Percentiles rank a stretch among this genome's conserved stretches.
Evolutionary conservation across 2,113 vertebrate genomes (phyloP).

Genomic region (Panthera tigris): DNA sequence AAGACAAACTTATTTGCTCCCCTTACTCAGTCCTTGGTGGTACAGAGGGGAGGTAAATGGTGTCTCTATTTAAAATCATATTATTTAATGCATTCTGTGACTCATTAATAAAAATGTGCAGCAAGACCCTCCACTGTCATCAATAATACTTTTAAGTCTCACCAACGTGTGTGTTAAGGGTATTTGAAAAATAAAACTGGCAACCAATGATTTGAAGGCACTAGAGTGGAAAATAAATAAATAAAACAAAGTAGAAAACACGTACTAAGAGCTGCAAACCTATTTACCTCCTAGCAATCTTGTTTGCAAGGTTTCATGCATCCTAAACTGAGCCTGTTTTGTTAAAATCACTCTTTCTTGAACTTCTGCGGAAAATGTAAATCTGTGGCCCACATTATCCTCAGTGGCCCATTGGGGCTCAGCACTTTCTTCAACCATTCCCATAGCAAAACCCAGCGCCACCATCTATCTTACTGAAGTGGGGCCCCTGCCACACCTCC

Average conservation of each 20-base stretch:
- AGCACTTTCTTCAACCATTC: neutral
- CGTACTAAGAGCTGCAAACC: neutral
- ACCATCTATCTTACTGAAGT: conserved; percentile 2
- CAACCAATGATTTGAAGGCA: conserved; percentile 4
- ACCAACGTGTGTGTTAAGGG: neutral
- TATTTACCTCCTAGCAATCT: conserved; percentile 34
- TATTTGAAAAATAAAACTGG: conserved; percentile 58
- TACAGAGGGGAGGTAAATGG: neutral
- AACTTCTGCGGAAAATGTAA: conserved; percentile 16
- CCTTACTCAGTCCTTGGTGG: neutral
- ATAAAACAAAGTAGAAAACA: conserved; percentile 44
- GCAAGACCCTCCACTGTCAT: neutral
- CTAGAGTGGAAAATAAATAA: conserved; percentile 16
- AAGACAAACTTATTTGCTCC: conserved; percentile 5
- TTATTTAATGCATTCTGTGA: neutral
- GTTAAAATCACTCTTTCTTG: conserved; percentile 28
- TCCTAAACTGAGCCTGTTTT: conserved; percentile 21
- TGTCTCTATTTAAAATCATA: neutral
- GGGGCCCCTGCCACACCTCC: neutral
- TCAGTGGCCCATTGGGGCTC: neutral
- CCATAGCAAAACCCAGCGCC: neutral
- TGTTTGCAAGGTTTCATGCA: neutral
- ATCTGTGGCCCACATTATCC: neutral
- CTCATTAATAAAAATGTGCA: neutral
- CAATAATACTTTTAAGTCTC: neutral